Evolutionary conservation across 1,140 invertebrate genomes (phyloP).

Genomic region (Aphelinus certus): DNA sequence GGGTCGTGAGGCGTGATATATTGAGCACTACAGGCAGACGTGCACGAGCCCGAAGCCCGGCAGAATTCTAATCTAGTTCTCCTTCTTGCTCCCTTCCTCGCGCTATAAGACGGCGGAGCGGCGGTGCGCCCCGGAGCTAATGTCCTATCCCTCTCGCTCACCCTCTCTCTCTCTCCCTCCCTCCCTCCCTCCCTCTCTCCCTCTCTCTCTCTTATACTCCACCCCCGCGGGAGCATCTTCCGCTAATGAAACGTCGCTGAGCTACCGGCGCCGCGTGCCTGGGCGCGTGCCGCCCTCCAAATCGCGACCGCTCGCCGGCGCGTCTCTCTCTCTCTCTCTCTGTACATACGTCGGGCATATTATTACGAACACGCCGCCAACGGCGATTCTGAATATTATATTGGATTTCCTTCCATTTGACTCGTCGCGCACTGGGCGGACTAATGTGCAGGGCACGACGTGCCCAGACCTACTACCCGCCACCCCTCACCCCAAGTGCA

Average conservation of each 20-base stretch:
- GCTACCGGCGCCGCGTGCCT: slow-evolving; percentile 64
- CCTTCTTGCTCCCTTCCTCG: slow-evolving; percentile 48
- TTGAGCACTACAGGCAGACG: slow-evolving; percentile 12
- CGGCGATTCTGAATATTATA: slow-evolving; percentile 38
- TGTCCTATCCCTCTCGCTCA: neutral
- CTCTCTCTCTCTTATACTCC: slow-evolving; percentile 38
- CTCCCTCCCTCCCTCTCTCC: slow-evolving; percentile 7
- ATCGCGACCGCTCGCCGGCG: neutral
- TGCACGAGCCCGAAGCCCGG: slow-evolving; percentile 32
- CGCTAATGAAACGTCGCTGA: slow-evolving; percentile 66
- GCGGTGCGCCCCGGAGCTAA: slow-evolving; percentile 9
- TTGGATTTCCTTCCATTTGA: slow-evolving; percentile 33
- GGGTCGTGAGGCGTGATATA: slow-evolving; percentile 20
- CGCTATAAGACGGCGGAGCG: slow-evolving; percentile 27
- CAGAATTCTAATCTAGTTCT: slow-evolving; percentile 64
- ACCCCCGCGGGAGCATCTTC: slow-evolving; percentile 62
- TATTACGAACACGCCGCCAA: slow-evolving; percentile 36
- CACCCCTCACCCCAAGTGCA: too few species aligned
- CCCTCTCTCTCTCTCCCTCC: slow-evolving; percentile 13
- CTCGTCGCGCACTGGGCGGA: neutral
- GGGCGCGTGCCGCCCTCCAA: slow-evolving; percentile 21
- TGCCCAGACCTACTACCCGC: too few species aligned
- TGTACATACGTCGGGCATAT: slow-evolving; percentile 20
- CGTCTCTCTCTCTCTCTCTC: neutral
- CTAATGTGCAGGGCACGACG: too few species aligned